A percentile compares a stretch with the other conserved stretches of the same genome.
phyloP scores from a whole-genome alignment of 2,888 invertebrate genomes.

The Cephonodes hylas region DNA sequence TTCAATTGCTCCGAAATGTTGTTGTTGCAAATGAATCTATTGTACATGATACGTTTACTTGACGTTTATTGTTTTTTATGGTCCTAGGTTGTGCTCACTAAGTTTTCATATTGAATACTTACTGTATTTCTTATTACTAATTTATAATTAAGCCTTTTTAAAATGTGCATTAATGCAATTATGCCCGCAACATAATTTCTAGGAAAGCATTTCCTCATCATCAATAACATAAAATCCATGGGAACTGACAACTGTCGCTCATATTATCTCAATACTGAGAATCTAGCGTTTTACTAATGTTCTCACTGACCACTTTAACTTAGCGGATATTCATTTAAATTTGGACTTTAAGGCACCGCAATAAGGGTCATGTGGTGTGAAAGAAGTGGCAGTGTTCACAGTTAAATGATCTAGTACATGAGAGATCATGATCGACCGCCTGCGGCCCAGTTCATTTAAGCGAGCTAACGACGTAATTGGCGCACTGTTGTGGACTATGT shows the following conservation, averaged over 20 bases:
- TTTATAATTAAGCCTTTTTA: not conserved
- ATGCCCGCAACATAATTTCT: not conserved
- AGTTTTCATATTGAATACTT: no score
- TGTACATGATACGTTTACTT: no score
- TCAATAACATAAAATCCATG: conserved; percentile 11
- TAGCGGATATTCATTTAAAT: conserved; percentile 16
- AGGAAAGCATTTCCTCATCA: conserved; percentile 1
- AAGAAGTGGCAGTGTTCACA: conserved; percentile 26
- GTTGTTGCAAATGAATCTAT: no score
- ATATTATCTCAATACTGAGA: not conserved
- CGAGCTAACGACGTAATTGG: conserved; percentile 72
- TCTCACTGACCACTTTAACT: conserved; percentile 24
- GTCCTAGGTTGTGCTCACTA: no score
- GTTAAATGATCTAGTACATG: conserved; percentile 40
- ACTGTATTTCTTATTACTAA: no score
- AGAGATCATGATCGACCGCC: conserved; percentile 41
- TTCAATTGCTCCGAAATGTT: no score
- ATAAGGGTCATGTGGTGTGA: conserved; percentile 22
- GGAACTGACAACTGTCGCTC: conserved; percentile 8
- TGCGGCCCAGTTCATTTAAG: conserved; percentile 58
- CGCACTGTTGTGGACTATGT: conserved; percentile 34
- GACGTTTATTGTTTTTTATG: no score
- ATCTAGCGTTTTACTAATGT: conserved; percentile 13
- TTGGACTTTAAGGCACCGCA: conserved; percentile 14
- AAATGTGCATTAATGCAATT: not conserved